Evolutionary conservation across 2,888 invertebrate genomes (phyloP).

Genomic region (Athetis lepigone): DNA sequence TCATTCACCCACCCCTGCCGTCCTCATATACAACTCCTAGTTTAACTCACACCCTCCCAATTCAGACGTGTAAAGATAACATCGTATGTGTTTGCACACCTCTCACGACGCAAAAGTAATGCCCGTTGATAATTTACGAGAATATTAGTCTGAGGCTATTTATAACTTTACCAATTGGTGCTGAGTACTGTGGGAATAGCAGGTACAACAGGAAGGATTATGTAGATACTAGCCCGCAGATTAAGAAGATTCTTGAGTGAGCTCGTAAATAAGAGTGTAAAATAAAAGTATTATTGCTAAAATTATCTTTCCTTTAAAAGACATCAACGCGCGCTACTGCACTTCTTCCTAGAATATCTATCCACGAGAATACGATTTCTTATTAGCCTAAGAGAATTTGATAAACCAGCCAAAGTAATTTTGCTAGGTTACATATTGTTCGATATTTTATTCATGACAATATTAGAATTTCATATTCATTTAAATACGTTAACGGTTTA

Average conservation of each 20-base stretch:
- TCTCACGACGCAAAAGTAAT: conserved; percentile 35
- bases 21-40: not conserved
- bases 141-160: conserved; percentile 27
- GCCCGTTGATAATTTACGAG: conserved; percentile 36
- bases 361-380: no score
- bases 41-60: conserved; percentile 28
- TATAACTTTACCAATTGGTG: conserved; percentile 3
- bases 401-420: no score
- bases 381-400: no score
- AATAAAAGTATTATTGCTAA: no score
- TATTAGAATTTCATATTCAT: no score
- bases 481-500: no score
- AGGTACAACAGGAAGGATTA: conserved; percentile 1
- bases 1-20: not conserved
- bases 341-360: not conserved
- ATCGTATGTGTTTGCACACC: conserved; percentile 26
- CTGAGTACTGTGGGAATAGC: conserved; percentile 29
- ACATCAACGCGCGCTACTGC: not conserved
- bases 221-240: not conserved
- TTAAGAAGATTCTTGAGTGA: not conserved
- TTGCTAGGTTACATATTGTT: no score
- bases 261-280: no score
- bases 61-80: conserved; percentile 28
- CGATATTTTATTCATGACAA: no score
- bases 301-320: not conserved